A percentile compares a stretch with the other conserved stretches of the same genome.
These are phyloP conservation scores for Callyntrura guangdongensis DNA, from an alignment of 2,888 invertebrate species.

Conservation along the genomic window DNA sequence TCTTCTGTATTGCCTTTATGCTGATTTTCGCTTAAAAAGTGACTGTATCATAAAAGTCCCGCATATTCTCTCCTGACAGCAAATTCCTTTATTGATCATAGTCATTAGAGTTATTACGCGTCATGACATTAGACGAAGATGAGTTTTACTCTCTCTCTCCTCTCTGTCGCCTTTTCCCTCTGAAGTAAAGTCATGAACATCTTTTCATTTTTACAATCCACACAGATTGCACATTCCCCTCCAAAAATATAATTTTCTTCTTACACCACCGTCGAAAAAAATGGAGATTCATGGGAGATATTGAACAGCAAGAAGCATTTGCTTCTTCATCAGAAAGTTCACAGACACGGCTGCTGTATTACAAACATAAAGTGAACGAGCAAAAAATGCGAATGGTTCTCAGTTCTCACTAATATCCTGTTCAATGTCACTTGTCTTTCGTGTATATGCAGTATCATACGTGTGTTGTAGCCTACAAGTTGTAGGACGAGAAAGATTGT, in stretches of 20 bases:
- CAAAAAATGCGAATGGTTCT: conserved; percentile 46
- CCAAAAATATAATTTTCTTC: neutral
- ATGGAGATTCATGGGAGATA: neutral
- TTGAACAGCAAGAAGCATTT: neutral
- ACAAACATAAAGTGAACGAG: neutral
- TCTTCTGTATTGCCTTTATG: conserved; percentile 52
- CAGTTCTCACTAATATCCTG: conserved; percentile 54
- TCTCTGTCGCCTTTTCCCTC: neutral
- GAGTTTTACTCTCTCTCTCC: conserved; percentile 10
- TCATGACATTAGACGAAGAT: conserved; percentile 36
- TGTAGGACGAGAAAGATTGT: neutral
- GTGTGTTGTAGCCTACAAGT: no score
- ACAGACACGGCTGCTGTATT: neutral
- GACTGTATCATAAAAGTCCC: neutral
- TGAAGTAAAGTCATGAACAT: neutral
- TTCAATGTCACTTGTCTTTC: conserved; percentile 54
- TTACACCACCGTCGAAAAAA: neutral
- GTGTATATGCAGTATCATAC: neutral
- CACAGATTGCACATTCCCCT: neutral
- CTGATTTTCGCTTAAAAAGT: neutral
- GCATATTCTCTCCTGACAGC: neutral
- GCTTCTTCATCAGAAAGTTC: conserved; percentile 13
- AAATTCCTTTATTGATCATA: conserved; percentile 24
- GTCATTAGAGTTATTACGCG: conserved; percentile 27
- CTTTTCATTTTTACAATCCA: neutral